These are phyloP conservation scores for Agriotes lineatus DNA, from an alignment of 2,888 invertebrate genomes.

Conservation along the genomic window DNA sequence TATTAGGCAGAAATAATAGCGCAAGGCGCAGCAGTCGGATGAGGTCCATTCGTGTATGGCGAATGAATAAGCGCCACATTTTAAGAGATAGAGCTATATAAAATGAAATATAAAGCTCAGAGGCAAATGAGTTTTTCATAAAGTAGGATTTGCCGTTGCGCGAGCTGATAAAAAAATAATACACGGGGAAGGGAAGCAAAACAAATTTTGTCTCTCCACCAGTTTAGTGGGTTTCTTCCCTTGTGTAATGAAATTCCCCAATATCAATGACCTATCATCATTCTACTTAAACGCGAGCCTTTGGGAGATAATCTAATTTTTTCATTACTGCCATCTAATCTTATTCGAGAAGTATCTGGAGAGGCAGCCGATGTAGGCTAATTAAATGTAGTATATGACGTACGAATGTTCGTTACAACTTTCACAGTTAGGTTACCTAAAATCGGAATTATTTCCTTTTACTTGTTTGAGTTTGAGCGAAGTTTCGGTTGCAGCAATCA, in stretches of 20 bases:
- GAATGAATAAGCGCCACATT: conserved; percentile 7
- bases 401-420: not conserved
- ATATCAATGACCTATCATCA: conserved; percentile 10
- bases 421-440: too few species aligned
- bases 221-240: conserved; percentile 7
- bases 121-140: conserved; percentile 15
- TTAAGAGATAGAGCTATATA: conserved; percentile 3
- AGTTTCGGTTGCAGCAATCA: too few species aligned
- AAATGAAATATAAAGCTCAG: not conserved
- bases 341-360: not conserved
- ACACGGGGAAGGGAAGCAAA: conserved; percentile 1
- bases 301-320: conserved; percentile 7
- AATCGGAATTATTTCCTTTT: too few species aligned
- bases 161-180: conserved; percentile 5
- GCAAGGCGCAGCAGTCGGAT: not conserved
- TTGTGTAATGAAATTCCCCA: conserved; percentile 5
- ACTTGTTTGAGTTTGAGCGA: too few species aligned
- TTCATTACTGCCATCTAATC: not conserved
- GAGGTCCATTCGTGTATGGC: not conserved
- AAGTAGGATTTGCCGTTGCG: not conserved
- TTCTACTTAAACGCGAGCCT: not conserved
- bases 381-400: too few species aligned
- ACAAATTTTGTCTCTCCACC: conserved; percentile 1
- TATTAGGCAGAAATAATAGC: not conserved
- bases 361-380: too few species aligned